These are phyloP conservation scores for Drosophila yooni DNA, from an alignment of 2,888 invertebrate species.

Conservation along the genomic window DNA sequence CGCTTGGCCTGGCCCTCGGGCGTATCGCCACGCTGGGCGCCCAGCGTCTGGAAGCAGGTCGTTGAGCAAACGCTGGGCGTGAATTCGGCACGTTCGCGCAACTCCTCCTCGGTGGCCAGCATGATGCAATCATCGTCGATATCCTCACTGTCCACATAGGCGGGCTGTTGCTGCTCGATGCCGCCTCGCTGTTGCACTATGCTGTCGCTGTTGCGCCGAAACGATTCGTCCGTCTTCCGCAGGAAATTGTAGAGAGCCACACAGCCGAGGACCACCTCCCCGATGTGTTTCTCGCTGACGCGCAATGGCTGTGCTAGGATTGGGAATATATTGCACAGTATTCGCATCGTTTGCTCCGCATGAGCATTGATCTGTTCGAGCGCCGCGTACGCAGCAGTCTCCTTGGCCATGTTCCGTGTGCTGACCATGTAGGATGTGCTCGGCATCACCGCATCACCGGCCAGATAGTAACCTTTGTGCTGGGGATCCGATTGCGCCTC, in stretches of 20 bases:
- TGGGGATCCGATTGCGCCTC: constrained; percentile 48
- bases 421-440: constrained; percentile 80
- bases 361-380: constrained; percentile 74
- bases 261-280: constrained; percentile 82
- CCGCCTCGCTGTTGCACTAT: constrained; percentile 63
- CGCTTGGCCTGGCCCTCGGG: constrained; percentile 74
- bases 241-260: constrained; percentile 83
- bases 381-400: constrained; percentile 56
- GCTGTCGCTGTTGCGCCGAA: constrained; percentile 79
- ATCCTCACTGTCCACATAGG: constrained; percentile 70
- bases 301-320: constrained; percentile 82
- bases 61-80: constrained; percentile 80
- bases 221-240: constrained; percentile 81
- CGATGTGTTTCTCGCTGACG: constrained; percentile 81
- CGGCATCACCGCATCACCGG: constrained; percentile 78
- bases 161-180: constrained; percentile 62
- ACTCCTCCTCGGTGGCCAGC: constrained; percentile 80
- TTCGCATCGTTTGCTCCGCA: constrained; percentile 78
- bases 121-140: constrained; percentile 82
- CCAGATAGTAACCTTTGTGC: constrained; percentile 72
- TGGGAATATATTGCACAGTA: constrained; percentile 83
- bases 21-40: constrained; percentile 79
- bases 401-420: constrained; percentile 66
- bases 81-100: constrained; percentile 80
- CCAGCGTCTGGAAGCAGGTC: constrained; percentile 77